Conservation (phyloP, 2,113 vertebrate species). For the Microcebus griseorufus region DNA sequence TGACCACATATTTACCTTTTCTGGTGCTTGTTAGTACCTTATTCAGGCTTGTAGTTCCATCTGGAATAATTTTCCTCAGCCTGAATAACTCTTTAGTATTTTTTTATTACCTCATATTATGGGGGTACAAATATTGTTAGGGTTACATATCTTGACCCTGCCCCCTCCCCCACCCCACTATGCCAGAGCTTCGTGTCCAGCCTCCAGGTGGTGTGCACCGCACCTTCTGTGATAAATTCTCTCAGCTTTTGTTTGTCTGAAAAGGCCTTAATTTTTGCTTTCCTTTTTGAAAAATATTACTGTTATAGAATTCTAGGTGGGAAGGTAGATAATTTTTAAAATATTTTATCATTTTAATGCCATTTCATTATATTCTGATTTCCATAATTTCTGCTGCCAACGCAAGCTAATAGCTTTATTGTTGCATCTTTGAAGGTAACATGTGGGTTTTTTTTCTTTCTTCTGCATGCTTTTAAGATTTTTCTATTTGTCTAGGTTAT, state of each 20-base stretch:
- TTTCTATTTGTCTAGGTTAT: neutral
- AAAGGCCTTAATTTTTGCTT: neutral
- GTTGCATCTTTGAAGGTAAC: neutral
- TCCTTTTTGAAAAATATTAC: neutral
- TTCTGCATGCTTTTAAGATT: neutral
- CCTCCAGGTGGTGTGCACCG: too few relatives aligned
- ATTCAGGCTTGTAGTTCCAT: neutral
- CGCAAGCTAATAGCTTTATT: neutral
- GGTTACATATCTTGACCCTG: too few relatives aligned
- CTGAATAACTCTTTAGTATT: neutral
- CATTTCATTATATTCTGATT: neutral
- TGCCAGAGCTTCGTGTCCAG: too few relatives aligned
- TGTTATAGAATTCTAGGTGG: neutral
- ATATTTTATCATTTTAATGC: neutral
- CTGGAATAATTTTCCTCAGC: neutral
- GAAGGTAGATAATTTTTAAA: neutral
- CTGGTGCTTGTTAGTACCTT: neutral
- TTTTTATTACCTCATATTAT: too few relatives aligned
- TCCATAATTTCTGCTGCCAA: neutral
- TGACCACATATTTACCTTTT: neutral
- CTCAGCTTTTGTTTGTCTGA: conserved; percentile 15
- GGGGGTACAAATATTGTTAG: too few relatives aligned
- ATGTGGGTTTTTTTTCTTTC: neutral
- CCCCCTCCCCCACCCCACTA: too few relatives aligned
- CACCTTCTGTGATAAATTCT: neutral